Conservation (phyloP, 2,888 invertebrate genomes). For the Aethes cnicana region DNA sequence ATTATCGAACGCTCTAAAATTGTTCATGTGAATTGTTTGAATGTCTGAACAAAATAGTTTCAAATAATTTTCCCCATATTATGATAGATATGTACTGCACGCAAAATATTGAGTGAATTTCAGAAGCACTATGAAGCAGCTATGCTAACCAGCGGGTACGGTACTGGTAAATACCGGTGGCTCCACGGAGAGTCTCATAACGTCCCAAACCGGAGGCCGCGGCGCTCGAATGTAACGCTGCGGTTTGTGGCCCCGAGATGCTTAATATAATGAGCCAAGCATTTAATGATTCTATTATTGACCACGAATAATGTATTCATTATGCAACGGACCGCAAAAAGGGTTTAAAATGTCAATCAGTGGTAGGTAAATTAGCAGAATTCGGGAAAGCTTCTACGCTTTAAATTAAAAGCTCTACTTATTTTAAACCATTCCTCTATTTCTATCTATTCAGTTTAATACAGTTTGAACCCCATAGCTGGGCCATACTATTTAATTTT, state of each 20-base stretch:
- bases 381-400: neutral
- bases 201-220: neutral
- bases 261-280: constrained; percentile 34
- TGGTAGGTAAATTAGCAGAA: constrained; percentile 4
- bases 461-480: no score
- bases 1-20: no score
- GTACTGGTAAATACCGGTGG: neutral
- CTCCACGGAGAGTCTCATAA: neutral
- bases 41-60: no score
- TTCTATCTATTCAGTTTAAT: no score
- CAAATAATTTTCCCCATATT: no score
- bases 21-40: no score
- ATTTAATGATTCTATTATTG: constrained; percentile 30
- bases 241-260: constrained; percentile 30
- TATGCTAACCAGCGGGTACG: neutral
- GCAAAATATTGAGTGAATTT: no score
- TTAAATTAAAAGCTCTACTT: neutral
- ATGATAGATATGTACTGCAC: no score
- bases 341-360: constrained; percentile 19
- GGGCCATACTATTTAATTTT: no score
- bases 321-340: constrained; percentile 17
- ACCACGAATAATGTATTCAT: constrained; percentile 18
- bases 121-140: no score
- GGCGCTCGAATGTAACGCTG: constrained; percentile 19
- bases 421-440: no score